Base-by-base conservation (phyloP, 2,113 vertebrate genomes). In the Hydrochoerus hydrochaeris region DNA sequence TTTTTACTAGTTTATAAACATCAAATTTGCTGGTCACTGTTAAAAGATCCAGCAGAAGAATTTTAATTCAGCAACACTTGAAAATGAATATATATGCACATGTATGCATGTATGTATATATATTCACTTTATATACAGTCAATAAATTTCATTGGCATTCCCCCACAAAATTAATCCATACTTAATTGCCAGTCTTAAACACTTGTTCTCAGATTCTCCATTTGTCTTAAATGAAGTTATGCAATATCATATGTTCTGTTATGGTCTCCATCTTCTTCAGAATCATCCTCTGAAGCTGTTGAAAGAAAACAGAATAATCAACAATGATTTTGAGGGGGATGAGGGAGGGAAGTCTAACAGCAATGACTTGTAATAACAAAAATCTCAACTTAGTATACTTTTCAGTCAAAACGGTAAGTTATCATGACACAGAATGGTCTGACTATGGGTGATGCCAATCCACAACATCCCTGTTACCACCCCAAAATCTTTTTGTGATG, bases 281-380 rank as follows among this genome's bases (percentile, higher is more conserved):
- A 99, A 96, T 99, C 99, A 65, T 99, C 99, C 60, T 99, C 99
- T 73, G 99, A 99, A 98, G 98, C 99, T 99, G 98, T 96, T 97
- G 98, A 98, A 96, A 97, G 46, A 98, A 98, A 91, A 98, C 35
- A 98, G 62, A 86, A 96, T 93, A 91, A 97, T 98, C 94, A 99
- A 96, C 94, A 96, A 97, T 88, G 92, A 97, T 63, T 97, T 97
- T 94, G 95, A 94, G 22, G 73, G 44, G 49, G 63, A 80, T 65
- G 63, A 97, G 54, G 97, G 96, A 60, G 62, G 38, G 85, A 97
- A 30, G 41, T 86, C 1, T 97, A 97, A 96, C 24, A 96, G 94
- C 94, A 94, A 97, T 93, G 91, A 97, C 46, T 94, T 94, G 46
- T 88, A 92, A 96, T 28, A 97, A 97, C 57, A 95, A 96, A 96